Conservation (phyloP, 2,797 vertebrate species). For the Neomorphus geoffroyi region DNA sequence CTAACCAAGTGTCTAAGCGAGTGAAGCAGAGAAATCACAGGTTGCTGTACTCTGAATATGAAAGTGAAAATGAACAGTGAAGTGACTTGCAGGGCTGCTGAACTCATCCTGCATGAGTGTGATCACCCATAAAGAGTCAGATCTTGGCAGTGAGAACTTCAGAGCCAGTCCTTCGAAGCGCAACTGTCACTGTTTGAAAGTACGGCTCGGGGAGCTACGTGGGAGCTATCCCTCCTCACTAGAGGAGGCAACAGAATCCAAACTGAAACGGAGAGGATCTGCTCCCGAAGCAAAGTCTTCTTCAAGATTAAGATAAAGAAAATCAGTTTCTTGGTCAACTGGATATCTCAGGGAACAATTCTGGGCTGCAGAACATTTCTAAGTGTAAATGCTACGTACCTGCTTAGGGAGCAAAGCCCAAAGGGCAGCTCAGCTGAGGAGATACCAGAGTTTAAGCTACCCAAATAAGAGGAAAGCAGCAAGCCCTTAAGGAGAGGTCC, state of each 20-base stretch:
- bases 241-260: neutral
- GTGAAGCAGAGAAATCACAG: constrained; percentile 59
- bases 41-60: constrained; percentile 67
- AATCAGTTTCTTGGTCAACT: neutral
- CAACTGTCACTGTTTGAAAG: constrained; percentile 7
- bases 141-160: constrained; percentile 38
- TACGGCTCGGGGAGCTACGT: neutral
- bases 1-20: constrained; percentile 64
- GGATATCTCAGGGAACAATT: neutral
- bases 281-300: neutral
- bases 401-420: neutral
- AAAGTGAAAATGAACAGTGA: constrained; percentile 68
- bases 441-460: neutral
- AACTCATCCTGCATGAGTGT: constrained; percentile 41
- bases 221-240: neutral
- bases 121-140: constrained; percentile 63
- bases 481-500: neutral
- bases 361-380: neutral
- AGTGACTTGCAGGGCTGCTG: constrained; percentile 51
- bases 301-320: neutral
- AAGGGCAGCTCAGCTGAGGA: neutral
- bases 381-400: neutral
- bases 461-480: neutral
- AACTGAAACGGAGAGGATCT: neutral
- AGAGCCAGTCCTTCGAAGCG: constrained; percentile 17